Percentiles rank a stretch among this genome's conserved stretches.
Evolutionary conservation across 2,113 vertebrate species (phyloP).

Genomic region (Cyprinodon brontotheroides): DNA sequence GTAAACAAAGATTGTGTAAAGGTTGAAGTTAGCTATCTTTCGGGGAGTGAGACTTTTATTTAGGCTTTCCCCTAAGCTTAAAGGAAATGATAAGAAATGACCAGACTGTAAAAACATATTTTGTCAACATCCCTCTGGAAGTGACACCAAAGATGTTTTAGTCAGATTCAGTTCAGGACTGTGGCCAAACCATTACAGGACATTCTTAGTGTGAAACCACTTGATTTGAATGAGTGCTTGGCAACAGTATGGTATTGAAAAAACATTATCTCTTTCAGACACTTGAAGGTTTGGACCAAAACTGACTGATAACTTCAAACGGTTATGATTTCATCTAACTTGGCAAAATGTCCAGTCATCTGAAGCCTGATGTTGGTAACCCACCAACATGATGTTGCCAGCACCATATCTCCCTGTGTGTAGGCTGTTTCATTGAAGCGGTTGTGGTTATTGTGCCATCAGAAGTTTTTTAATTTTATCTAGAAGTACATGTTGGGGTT

Average conservation of each 20-base stretch:
- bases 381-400: too few relatives aligned
- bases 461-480: neutral
- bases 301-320: neutral
- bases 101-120: neutral
- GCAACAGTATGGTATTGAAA: neutral
- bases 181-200: neutral
- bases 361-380: too few relatives aligned
- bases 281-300: neutral
- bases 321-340: neutral
- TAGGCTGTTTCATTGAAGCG: too few relatives aligned
- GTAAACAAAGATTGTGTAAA: constrained; percentile 79
- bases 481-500: too few relatives aligned
- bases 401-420: neutral
- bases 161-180: neutral
- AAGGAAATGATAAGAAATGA: constrained; percentile 19
- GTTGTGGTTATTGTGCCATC: neutral
- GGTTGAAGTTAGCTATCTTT: constrained; percentile 39
- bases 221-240: neutral
- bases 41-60: constrained; percentile 1
- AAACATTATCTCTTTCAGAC: neutral
- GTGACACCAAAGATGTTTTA: neutral
- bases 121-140: neutral
- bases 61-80: neutral
- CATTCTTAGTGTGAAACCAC: neutral
- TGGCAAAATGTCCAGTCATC: neutral